Conservation (phyloP, 2,888 invertebrate species). For the Yponomeuta plumbellus region DNA sequence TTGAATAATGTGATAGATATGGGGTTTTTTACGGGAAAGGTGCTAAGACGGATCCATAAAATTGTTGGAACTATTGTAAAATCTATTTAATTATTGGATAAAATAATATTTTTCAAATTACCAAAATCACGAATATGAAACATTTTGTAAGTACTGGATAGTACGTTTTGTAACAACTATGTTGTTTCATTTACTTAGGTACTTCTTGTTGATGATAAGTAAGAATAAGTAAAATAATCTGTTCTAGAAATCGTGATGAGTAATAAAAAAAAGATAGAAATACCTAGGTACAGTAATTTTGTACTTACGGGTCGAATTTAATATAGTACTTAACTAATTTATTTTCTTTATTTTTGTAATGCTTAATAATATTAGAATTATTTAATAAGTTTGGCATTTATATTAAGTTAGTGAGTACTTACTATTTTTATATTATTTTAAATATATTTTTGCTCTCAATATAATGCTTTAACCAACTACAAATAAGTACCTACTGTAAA, state of each 20-base stretch:
- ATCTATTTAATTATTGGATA: slow-evolving; percentile 14
- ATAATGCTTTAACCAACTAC: slow-evolving; percentile 8
- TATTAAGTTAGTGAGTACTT: neutral
- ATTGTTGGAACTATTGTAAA: slow-evolving; percentile 40
- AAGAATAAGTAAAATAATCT: neutral
- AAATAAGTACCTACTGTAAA: neutral
- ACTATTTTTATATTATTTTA: neutral
- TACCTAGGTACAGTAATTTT: neutral
- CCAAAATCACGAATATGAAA: neutral
- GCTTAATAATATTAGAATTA: neutral
- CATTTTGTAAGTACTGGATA: slow-evolving; percentile 55
- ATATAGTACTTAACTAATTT: neutral
- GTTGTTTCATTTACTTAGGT: slow-evolving; percentile 47
- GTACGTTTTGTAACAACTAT: slow-evolving; percentile 70
- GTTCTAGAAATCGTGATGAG: neutral
- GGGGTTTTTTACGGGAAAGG: slow-evolving; percentile 55
- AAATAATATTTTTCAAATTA: slow-evolving; percentile 7
- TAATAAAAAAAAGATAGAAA: neutral
- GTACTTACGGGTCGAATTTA: neutral
- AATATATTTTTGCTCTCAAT: slow-evolving; percentile 6
- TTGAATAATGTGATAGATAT: slow-evolving; percentile 58
- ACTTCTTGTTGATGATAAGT: neutral
- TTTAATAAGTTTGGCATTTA: slow-evolving; percentile 2
- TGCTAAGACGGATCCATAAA: slow-evolving; percentile 54
- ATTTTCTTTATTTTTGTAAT: neutral